Evolutionary conservation across 2,888 invertebrate species (phyloP), one percentile per base, ranked within the genome.

Genomic region (Boloria selene): DNA sequence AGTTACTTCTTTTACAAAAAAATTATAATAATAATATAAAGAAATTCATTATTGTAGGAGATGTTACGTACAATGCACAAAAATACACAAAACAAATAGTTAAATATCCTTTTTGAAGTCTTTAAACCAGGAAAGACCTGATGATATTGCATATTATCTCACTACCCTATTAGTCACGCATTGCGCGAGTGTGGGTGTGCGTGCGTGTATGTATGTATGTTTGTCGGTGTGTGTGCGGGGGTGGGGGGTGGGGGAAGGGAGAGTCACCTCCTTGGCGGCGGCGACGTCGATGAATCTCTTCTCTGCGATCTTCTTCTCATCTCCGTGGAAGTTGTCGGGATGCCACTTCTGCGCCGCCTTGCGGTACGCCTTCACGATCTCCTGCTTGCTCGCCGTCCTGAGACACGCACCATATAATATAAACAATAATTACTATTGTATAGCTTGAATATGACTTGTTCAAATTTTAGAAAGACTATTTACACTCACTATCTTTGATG

Each of bases 261-360:
- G n/a, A 22, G 22, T 22, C 1, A 22, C 98, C 93, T 99, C 99
- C 89, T 99, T 99, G 62, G 99, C 99, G 50, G 99, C 98, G 3
- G 99, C 99, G 79, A 99, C 96, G 86, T 99, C 99, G 71, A 99
- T 98, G 85, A 99, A 99, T 90, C 96, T 98, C 88, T 98, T 98
- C 88, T 99, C 97, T 0, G 99, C 99, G 60, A 95, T 93, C 82
- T 98, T 97, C 92, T 99, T 99, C 84, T 98, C 97, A 70, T 97
- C 96, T 13, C 95, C 96, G 59, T 93, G 94, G 87, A 95, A 99
- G 89, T 97, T 98, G 89, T 99, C 99, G 0, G 99, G 99, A 92
- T 99, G 99, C 99, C 99, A 99, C 86, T 98, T 97, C 88, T 98
- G 98, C 14, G 99, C 99, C 61, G 97, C 95, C 92, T 98, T 98